These are phyloP conservation scores for Channa argus DNA, from an alignment of 2,113 vertebrate genomes.

Conservation along the genomic window DNA sequence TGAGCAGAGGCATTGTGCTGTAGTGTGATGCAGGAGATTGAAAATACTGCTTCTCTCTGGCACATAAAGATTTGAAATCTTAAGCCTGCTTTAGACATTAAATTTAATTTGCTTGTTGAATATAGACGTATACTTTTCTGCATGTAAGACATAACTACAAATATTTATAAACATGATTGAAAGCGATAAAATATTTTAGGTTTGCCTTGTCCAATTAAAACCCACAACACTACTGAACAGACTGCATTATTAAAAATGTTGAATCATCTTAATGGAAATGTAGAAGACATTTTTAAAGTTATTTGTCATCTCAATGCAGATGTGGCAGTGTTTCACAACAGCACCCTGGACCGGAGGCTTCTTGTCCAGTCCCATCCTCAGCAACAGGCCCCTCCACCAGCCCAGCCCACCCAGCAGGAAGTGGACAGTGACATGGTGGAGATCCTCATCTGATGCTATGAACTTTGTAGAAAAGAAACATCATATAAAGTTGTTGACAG, in stretches of 20 bases:
- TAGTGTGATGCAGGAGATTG: too few relatives aligned
- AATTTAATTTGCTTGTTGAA: too few relatives aligned
- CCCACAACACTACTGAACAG: too few relatives aligned
- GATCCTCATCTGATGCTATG: conserved; percentile 82
- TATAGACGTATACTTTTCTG: too few relatives aligned
- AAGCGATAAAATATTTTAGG: too few relatives aligned
- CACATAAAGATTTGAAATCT: too few relatives aligned
- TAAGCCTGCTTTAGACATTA: too few relatives aligned
- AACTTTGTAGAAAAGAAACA: background rate
- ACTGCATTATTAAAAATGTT: background rate
- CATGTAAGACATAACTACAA: too few relatives aligned
- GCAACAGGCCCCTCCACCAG: conserved; percentile 27
- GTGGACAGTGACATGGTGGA: conserved; percentile 85
- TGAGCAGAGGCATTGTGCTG: too few relatives aligned
- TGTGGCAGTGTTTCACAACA: conserved; percentile 80
- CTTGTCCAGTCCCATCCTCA: conserved; percentile 72
- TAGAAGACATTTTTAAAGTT: background rate
- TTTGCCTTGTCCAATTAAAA: too few relatives aligned
- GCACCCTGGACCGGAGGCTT: conserved; percentile 79
- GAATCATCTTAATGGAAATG: background rate
- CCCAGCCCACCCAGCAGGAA: conserved; percentile 69
- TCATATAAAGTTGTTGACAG: background rate
- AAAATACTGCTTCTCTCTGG: too few relatives aligned
- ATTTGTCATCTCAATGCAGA: conserved; percentile 64
- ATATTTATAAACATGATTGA: too few relatives aligned